These are phyloP conservation scores for Cyphomyrus plagiostoma DNA, from an alignment of 2,113 vertebrate genomes.

Conservation along the genomic window DNA sequence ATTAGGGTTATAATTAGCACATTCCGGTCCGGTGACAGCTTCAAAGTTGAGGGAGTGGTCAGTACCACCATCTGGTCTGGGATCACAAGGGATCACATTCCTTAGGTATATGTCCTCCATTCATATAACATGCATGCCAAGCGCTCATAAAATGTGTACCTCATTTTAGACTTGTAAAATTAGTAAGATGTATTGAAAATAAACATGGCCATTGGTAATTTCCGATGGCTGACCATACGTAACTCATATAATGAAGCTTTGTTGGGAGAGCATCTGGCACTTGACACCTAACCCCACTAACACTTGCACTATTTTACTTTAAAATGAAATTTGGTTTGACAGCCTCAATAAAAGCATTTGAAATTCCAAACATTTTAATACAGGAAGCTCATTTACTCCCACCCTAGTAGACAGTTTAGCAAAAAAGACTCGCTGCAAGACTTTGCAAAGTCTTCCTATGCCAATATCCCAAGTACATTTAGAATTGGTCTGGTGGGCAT, in stretches of 20 bases:
- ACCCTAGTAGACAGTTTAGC: background rate
- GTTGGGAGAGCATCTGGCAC: background rate
- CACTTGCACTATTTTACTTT: background rate
- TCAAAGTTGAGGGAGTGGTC: background rate
- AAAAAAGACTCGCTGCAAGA: background rate
- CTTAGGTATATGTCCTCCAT: background rate
- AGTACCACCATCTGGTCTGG: background rate
- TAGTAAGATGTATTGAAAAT: background rate
- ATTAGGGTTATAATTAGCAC: background rate
- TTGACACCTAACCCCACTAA: background rate
- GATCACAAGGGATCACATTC: slow-evolving; percentile 3
- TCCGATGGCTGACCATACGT: background rate
- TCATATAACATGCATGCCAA: background rate
- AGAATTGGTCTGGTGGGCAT: background rate
- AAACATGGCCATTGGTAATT: background rate
- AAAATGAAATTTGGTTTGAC: background rate
- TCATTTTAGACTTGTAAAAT: background rate
- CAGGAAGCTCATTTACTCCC: background rate
- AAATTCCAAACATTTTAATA: background rate
- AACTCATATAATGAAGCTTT: background rate
- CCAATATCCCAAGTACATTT: background rate
- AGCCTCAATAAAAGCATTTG: background rate
- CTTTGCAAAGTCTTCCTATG: background rate
- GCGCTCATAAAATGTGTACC: background rate
- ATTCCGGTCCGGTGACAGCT: background rate